These are phyloP conservation scores for Chrysaora quinquecirrha DNA, from an alignment of 30 jellyfish, hydroid and myxozoan species.

Conservation along the genomic window DNA sequence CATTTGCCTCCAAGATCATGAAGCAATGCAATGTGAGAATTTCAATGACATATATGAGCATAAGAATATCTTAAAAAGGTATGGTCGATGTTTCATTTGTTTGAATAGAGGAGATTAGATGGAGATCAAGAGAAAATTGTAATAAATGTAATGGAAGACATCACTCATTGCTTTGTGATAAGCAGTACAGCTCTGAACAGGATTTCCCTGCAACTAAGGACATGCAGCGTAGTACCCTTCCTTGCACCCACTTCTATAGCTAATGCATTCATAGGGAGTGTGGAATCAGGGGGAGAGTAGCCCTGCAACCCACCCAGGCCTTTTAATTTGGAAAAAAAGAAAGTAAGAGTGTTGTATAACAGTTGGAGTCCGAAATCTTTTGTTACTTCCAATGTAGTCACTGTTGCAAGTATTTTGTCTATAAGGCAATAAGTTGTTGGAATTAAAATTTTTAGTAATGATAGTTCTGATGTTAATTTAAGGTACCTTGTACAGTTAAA, in stretches of 20 bases:
- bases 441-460: constrained; percentile 8
- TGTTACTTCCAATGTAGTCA: neutral
- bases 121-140: neutral
- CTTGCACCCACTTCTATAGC: neutral
- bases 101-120: neutral
- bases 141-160: neutral
- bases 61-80: neutral
- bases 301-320: constrained; percentile 7
- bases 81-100: neutral
- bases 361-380: constrained; percentile 24
- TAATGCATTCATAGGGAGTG: neutral
- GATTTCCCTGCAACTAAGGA: neutral
- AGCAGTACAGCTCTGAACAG: neutral
- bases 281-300: neutral
- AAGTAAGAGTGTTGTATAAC: constrained; percentile 9
- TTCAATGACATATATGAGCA: neutral
- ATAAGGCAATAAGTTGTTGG: neutral
- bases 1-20: neutral
- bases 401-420: neutral
- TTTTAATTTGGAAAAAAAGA: neutral
- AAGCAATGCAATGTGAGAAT: neutral
- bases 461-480: neutral
- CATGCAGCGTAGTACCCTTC: neutral
- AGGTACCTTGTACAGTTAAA: constrained; percentile 28
- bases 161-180: neutral